A percentile compares a stretch with the other conserved stretches of the same genome.
These are phyloP conservation scores for Dione juno DNA, from an alignment of 2,888 invertebrate genomes.

Conservation along the genomic window DNA sequence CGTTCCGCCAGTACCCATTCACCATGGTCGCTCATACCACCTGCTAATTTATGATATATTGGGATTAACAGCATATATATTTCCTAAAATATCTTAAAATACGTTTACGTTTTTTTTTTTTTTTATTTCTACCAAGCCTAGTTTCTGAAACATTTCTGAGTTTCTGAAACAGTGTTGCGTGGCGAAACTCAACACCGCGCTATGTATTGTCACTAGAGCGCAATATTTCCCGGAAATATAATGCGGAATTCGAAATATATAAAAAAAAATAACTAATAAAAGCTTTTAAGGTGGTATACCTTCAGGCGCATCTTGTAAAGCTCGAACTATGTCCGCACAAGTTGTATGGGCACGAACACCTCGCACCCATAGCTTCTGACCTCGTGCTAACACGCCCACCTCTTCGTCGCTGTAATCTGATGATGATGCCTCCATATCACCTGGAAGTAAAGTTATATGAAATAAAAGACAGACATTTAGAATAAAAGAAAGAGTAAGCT, in stretches of 20 bases:
- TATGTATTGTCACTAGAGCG: no score
- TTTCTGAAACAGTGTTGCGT: no score
- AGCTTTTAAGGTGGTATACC: slow-evolving; percentile 52
- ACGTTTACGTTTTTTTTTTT: no score
- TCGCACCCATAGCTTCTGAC: slow-evolving; percentile 91
- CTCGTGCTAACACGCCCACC: slow-evolving; percentile 89
- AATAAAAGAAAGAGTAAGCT: no score
- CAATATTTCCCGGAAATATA: no score
- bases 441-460: slow-evolving; percentile 48
- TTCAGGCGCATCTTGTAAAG: slow-evolving; percentile 83
- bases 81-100: no score
- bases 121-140: no score
- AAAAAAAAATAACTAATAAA: neutral
- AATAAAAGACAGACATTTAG: no score
- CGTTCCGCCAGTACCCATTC: slow-evolving; percentile 90
- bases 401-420: slow-evolving; percentile 86
- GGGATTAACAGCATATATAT: no score
- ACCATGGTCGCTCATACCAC: slow-evolving; percentile 63
- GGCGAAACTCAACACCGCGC: no score
- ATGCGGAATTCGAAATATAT: neutral
- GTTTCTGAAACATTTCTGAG: no score
- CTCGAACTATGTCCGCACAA: slow-evolving; percentile 90
- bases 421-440: slow-evolving; percentile 79
- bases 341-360: slow-evolving; percentile 90
- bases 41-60: slow-evolving; percentile 51